These are phyloP conservation scores for Macheiramphus alcinus DNA, from an alignment of 2,113 vertebrate species.

Conservation along the genomic window DNA sequence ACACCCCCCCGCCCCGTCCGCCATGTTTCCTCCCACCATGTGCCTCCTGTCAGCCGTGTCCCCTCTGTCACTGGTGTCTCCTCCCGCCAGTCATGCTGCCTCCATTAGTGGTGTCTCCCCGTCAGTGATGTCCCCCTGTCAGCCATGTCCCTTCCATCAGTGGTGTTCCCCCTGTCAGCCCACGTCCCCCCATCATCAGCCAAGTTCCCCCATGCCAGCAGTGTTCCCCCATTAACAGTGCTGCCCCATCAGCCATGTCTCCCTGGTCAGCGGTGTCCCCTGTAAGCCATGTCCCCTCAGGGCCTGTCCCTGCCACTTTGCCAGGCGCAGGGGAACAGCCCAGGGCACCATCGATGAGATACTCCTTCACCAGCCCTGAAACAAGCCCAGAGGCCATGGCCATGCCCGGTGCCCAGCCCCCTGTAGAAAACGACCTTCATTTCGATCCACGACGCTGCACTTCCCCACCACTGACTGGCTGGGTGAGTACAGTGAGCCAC, in stretches of 20 bases:
- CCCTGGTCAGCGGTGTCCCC: accelerated
- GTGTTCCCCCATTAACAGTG: not conserved
- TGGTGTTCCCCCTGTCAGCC: not conserved
- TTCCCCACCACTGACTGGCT: not conserved
- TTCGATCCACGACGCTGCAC: accelerated
- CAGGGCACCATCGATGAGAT: accelerated
- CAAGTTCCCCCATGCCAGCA: not conserved
- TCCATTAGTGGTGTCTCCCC: too few species aligned
- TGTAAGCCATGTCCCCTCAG: not conserved
- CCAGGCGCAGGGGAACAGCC: not conserved
- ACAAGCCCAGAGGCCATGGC: not conserved
- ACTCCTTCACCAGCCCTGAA: not conserved
- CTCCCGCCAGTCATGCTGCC: too few species aligned
- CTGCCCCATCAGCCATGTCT: not conserved
- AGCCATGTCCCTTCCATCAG: too few species aligned
- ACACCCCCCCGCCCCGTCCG: not conserved
- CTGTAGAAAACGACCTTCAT: not conserved
- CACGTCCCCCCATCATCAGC: too few species aligned
- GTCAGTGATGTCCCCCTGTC: too few species aligned
- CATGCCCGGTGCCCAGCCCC: accelerated
- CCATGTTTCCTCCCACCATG: not conserved
- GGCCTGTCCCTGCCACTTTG: not conserved
- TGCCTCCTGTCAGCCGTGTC: not conserved
- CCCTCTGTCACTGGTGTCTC: not conserved
- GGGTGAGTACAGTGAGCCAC: accelerated